Conservation (phyloP, 2,888 invertebrate genomes). For the Nebria salina region DNA sequence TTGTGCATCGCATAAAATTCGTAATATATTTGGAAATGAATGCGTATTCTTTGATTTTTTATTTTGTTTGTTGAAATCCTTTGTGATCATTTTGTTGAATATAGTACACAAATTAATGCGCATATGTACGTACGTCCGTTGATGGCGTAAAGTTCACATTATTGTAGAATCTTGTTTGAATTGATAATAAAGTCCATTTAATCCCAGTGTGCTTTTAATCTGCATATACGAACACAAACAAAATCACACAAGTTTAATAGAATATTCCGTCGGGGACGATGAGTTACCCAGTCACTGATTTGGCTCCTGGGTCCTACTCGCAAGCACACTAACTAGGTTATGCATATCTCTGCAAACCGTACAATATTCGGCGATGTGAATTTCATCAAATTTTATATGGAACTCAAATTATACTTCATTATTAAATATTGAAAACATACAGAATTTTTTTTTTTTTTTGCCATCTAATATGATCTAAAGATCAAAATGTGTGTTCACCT, state of each 20-base stretch:
- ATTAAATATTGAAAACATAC: no score
- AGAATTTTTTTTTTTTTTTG: no score
- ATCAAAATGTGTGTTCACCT: background rate
- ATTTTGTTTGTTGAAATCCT: no score
- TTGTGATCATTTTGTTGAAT: no score
- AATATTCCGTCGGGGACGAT: slow-evolving; percentile 11
- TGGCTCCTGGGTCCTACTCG: background rate
- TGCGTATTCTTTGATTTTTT: no score
- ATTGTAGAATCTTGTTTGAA: slow-evolving; percentile 22
- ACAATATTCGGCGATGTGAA: no score
- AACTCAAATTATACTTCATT: no score
- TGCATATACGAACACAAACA: slow-evolving; percentile 20
- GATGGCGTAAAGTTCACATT: slow-evolving; percentile 8
- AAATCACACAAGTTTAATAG: slow-evolving; percentile 18
- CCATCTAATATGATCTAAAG: no score
- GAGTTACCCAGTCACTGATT: background rate
- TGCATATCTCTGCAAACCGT: background rate
- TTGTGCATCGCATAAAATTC: no score
- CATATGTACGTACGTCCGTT: background rate
- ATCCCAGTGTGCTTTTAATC: slow-evolving; percentile 30
- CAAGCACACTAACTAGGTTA: background rate
- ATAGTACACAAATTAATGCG: background rate
- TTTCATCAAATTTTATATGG: no score
- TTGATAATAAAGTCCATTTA: slow-evolving; percentile 28
- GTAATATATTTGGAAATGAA: no score